Percentiles rank a stretch among this genome's conserved stretches.
Conservation (phyloP, 2,113 vertebrate genomes). For the Peromyscus maniculatus region DNA sequence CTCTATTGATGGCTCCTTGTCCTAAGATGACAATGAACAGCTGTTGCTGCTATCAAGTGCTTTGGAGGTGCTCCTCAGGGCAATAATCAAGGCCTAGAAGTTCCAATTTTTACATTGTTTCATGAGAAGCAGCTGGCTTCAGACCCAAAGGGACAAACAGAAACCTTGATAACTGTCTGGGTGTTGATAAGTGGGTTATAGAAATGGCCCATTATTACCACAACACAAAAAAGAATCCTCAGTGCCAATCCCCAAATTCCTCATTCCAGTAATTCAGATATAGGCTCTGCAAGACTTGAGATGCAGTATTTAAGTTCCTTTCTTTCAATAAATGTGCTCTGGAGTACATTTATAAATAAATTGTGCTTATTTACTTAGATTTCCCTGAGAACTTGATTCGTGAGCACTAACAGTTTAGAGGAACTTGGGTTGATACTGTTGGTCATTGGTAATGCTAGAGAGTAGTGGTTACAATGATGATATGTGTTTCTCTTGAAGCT, state of each 20-base stretch:
- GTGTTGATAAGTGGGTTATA: background rate
- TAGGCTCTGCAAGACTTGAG: background rate
- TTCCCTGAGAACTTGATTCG: background rate
- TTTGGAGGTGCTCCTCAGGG: background rate
- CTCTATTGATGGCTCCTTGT: background rate
- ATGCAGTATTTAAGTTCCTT: background rate
- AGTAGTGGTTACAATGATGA: background rate
- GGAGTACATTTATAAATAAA: background rate
- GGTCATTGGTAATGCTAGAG: background rate
- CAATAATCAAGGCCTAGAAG: background rate
- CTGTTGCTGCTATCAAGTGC: background rate
- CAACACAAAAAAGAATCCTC: background rate
- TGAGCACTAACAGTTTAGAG: background rate
- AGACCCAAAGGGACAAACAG: background rate
- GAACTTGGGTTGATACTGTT: background rate
- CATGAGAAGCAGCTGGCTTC: constrained; percentile 5
- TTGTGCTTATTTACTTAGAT: background rate
- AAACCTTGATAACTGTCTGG: background rate
- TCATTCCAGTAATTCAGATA: background rate
- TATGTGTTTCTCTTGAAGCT: background rate
- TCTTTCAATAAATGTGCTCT: background rate
- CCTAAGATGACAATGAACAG: background rate
- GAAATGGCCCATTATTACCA: background rate
- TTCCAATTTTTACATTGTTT: background rate
- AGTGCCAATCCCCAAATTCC: background rate